phyloP scores from a whole-genome alignment of 2,113 vertebrate genomes.

The Isurus oxyrinchus region DNA sequence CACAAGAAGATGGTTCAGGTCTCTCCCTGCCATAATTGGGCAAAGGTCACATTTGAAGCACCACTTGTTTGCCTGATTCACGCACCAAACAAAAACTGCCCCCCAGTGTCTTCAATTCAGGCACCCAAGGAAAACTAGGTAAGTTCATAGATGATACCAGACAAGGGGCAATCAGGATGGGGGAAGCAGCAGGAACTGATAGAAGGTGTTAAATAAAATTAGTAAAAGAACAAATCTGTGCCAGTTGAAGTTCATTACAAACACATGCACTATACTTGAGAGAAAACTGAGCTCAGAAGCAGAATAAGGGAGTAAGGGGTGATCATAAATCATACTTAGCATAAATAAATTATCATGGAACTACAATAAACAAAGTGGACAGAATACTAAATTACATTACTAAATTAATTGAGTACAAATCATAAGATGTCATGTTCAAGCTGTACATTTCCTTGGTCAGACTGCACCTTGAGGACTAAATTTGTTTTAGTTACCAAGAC shows the following conservation, averaged over 20 bases:
- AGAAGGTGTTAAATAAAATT: neutral
- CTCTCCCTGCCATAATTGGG: neutral
- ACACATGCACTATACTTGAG: neutral
- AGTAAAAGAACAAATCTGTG: neutral
- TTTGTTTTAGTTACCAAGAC: neutral
- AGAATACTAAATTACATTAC: neutral
- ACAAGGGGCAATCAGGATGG: neutral
- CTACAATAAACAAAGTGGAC: neutral
- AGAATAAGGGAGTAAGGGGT: too few species aligned
- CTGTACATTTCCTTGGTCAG: neutral
- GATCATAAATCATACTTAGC: too few species aligned
- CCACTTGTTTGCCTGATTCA: too few species aligned
- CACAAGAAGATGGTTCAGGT: neutral
- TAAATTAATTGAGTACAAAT: neutral
- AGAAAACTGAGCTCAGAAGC: neutral
- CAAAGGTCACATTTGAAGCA: too few species aligned
- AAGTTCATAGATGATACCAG: neutral
- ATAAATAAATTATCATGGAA: neutral
- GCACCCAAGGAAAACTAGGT: neutral
- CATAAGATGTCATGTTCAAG: neutral
- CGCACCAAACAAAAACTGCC: too few species aligned
- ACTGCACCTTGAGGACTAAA: neutral
- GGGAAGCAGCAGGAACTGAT: neutral
- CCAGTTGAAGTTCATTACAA: neutral
- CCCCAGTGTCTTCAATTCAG: neutral